These are phyloP conservation scores for Phenganax subtilis DNA, from an alignment of 92 coral and sea anemone species.

Conservation along the genomic window DNA sequence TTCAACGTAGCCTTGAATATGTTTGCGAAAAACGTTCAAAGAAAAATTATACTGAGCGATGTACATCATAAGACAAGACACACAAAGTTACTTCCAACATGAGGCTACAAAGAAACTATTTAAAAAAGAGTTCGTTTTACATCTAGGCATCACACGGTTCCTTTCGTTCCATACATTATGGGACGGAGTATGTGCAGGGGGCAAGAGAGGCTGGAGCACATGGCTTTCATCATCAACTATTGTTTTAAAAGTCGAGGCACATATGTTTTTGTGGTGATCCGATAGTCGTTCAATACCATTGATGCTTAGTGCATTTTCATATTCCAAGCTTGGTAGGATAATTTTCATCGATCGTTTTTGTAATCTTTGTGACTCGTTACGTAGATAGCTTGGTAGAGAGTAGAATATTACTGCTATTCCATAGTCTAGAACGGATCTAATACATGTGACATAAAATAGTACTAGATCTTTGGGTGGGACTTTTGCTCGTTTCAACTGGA, in stretches of 20 bases:
- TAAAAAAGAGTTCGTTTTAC: neutral
- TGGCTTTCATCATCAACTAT: neutral
- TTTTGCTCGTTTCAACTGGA: neutral
- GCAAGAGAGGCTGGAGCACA: neutral
- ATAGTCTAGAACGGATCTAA: no score
- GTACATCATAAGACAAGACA: no score
- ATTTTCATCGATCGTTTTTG: neutral
- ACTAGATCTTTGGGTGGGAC: neutral
- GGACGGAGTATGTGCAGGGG: neutral
- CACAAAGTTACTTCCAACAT: no score
- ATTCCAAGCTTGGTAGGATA: neutral
- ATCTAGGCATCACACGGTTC: neutral
- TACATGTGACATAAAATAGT: no score
- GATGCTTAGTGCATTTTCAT: neutral
- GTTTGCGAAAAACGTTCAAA: no score
- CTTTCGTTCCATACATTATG: neutral
- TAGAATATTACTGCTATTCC: neutral
- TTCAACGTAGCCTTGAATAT: no score
- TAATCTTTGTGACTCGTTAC: neutral
- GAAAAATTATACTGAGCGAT: no score
- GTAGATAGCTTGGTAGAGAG: neutral
- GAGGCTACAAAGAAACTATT: no score
- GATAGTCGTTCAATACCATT: neutral
- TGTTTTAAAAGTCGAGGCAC: neutral
- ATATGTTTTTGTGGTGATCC: neutral